phyloP scores from a whole-genome alignment of 2,113 vertebrate species.

The Tauraco erythrolophus region DNA sequence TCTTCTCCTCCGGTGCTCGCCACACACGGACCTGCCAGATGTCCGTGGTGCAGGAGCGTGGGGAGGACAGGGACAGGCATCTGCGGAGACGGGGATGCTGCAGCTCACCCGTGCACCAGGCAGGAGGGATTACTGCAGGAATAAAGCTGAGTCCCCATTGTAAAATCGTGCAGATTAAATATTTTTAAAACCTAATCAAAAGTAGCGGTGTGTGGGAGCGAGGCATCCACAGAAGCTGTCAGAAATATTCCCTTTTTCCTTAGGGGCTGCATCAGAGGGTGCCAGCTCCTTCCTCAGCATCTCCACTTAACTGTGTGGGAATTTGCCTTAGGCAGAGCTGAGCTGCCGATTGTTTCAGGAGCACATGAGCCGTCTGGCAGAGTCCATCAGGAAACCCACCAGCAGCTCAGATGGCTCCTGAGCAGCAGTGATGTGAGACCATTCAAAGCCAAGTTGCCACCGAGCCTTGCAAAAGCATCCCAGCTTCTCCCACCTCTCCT shows the following conservation, averaged over 20 bases:
- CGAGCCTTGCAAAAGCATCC: not conserved
- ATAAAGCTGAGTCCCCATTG: not conserved
- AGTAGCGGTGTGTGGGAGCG: not conserved
- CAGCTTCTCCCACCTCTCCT: fast-evolving
- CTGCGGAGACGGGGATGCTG: fast-evolving
- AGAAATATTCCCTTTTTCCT: not conserved
- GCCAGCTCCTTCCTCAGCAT: not conserved
- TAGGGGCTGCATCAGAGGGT: conserved; percentile 1
- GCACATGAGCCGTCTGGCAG: fast-evolving
- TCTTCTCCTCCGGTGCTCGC: not conserved
- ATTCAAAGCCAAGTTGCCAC: not conserved
- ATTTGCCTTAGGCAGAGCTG: not conserved
- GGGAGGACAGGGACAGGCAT: not conserved
- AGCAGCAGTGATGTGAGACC: not conserved
- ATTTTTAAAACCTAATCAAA: not conserved
- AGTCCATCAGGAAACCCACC: not conserved
- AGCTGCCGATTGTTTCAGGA: not conserved
- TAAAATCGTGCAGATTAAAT: not conserved
- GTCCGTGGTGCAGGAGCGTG: not conserved
- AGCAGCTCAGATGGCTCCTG: not conserved
- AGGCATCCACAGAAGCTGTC: conserved; percentile 20
- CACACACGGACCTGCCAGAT: not conserved
- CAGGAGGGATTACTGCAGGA: not conserved
- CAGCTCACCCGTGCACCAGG: not conserved
- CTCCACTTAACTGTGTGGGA: not conserved